Conservation (phyloP, 2,113 vertebrate genomes). For the Daboia siamensis region DNA sequence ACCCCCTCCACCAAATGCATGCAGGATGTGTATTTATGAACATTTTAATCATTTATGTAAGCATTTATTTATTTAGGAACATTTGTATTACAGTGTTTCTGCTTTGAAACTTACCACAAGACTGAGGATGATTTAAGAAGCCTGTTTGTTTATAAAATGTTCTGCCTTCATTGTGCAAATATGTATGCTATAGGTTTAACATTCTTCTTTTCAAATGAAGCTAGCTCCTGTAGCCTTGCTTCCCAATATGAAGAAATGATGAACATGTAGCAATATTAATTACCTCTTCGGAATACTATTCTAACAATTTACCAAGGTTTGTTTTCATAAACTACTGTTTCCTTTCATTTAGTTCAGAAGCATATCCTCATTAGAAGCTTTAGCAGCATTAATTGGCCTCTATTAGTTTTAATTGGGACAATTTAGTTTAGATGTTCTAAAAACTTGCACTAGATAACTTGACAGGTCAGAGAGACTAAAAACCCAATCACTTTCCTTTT, state of each 20-base stretch:
- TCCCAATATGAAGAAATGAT: background rate
- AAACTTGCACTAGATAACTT: slow-evolving; percentile 16
- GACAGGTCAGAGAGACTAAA: background rate
- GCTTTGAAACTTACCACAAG: background rate
- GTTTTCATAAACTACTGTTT: slow-evolving; percentile 23
- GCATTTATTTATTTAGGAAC: background rate
- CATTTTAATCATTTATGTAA: background rate
- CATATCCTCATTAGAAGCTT: slow-evolving; percentile 17
- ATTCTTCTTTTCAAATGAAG: background rate
- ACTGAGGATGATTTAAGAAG: background rate
- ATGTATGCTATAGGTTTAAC: background rate
- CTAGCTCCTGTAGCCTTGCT: background rate
- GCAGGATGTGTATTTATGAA: background rate
- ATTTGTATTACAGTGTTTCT: background rate
- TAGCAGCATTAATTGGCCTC: slow-evolving; percentile 27
- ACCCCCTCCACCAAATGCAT: background rate
- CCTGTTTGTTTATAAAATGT: background rate
- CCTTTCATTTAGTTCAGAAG: slow-evolving; percentile 8
- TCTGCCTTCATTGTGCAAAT: background rate
- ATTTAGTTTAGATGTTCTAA: slow-evolving; percentile 24
- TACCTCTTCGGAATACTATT: background rate
- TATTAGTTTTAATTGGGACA: slow-evolving; percentile 36
- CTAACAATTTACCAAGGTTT: slow-evolving; percentile 10
- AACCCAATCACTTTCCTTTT: background rate
- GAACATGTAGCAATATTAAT: background rate